Conservation (phyloP, 2,888 invertebrate species). For the Drosophila cognata region DNA sequence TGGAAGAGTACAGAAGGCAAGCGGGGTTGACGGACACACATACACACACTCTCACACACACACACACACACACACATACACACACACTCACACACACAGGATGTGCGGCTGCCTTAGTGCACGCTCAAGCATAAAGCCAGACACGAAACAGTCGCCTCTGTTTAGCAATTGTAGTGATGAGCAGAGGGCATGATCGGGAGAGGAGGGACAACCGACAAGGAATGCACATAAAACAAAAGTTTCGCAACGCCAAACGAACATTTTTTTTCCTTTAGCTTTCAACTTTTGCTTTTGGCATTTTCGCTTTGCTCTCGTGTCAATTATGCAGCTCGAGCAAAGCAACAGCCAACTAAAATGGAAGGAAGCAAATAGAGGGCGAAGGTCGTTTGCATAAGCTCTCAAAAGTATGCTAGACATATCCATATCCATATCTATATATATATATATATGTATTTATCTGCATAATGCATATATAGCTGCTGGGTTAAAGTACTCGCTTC, state of each 20-base stretch:
- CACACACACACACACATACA: slow-evolving; percentile 6
- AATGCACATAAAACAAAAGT: slow-evolving; percentile 36
- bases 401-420: slow-evolving; percentile 62
- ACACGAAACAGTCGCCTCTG: slow-evolving; percentile 27
- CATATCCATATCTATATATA: slow-evolving; percentile 4
- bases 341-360: slow-evolving; percentile 18
- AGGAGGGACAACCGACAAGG: background rate
- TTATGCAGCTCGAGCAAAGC: slow-evolving; percentile 70
- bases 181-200: background rate
- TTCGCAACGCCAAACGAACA: slow-evolving; percentile 63
- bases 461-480: background rate
- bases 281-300: slow-evolving; percentile 27
- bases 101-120: slow-evolving; percentile 63
- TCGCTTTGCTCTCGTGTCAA: slow-evolving; percentile 58
- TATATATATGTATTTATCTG: background rate
- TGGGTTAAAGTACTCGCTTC: slow-evolving; percentile 4
- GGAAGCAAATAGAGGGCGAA: slow-evolving; percentile 53
- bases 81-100: slow-evolving; percentile 38
- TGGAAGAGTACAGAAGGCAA: slow-evolving; percentile 1
- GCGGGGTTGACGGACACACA: slow-evolving; percentile 12
- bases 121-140: slow-evolving; percentile 54
- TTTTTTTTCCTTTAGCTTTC: slow-evolving; percentile 31
- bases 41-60: background rate
- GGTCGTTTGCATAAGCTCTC: slow-evolving; percentile 63
- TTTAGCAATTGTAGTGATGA: background rate